Percentiles rank a stretch among this genome's conserved stretches.
phyloP scores from a whole-genome alignment of 2,113 vertebrate species.

The Pao palembangensis region DNA sequence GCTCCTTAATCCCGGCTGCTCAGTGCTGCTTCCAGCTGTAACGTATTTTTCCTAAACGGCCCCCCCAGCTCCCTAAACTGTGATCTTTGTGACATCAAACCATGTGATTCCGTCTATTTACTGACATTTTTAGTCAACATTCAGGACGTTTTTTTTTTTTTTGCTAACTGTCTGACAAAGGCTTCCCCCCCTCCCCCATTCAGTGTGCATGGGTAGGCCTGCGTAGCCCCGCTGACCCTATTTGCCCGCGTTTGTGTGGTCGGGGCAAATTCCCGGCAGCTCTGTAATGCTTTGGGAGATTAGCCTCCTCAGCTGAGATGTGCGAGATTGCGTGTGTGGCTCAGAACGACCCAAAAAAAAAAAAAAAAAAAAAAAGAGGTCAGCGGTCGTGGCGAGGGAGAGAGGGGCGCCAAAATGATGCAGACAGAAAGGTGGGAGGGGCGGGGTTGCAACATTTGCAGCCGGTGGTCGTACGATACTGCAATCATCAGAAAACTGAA shows the following conservation, averaged over 20 bases:
- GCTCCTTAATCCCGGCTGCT: slow-evolving; percentile 38
- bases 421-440: slow-evolving; percentile 15
- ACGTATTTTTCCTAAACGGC: slow-evolving; percentile 23
- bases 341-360: slow-evolving; percentile 14
- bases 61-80: slow-evolving; percentile 9
- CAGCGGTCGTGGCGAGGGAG: slow-evolving; percentile 38
- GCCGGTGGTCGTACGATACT: neutral
- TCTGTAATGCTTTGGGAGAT: slow-evolving; percentile 62
- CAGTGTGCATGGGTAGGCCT: slow-evolving; percentile 19
- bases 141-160: slow-evolving; percentile 12
- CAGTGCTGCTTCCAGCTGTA: slow-evolving; percentile 7
- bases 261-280: slow-evolving; percentile 58
- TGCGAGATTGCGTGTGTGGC: slow-evolving; percentile 21
- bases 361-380: too few species aligned
- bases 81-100: slow-evolving; percentile 2
- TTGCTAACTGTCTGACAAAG: slow-evolving; percentile 7
- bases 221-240: slow-evolving; percentile 29
- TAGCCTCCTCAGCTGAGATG: slow-evolving; percentile 64
- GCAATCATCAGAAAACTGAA: too few species aligned
- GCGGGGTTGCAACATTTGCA: neutral
- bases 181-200: slow-evolving; percentile 14
- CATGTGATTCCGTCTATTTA: neutral
- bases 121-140: neutral
- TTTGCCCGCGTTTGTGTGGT: slow-evolving; percentile 44
- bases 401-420: slow-evolving; percentile 5